A percentile compares a stretch with the other conserved stretches of the same genome.
Conservation (phyloP, 2,797 vertebrate genomes). For the Myoxocephalus aenaeus region DNA sequence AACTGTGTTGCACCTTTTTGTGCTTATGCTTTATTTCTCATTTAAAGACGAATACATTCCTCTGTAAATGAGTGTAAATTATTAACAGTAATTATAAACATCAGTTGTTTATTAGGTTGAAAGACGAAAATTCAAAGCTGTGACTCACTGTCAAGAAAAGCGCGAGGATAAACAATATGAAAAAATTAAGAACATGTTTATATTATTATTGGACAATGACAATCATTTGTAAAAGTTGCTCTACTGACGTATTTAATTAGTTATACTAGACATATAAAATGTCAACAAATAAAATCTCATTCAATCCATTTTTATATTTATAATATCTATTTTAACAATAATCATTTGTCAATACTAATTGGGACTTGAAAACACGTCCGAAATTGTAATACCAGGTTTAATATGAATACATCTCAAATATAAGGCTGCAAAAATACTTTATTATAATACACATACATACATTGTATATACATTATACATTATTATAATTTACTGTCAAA, state of each 20-base stretch:
- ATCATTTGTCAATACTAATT: neutral
- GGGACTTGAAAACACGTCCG: too few species aligned
- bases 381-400: neutral
- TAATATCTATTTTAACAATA: neutral
- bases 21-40: neutral
- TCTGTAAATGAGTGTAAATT: neutral
- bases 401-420: neutral
- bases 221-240: neutral
- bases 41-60: neutral
- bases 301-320: neutral
- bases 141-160: neutral
- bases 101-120: neutral
- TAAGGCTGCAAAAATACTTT: neutral
- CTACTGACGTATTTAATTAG: neutral
- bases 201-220: neutral
- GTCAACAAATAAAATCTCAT: neutral
- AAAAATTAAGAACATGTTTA: neutral
- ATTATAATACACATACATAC: neutral
- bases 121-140: neutral
- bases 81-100: neutral
- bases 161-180: neutral
- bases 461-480: too few species aligned
- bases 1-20: neutral
- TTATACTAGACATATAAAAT: neutral
- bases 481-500: neutral